Evolutionary conservation across 2,888 invertebrate species (phyloP), one percentile per base, ranked within the genome.

Genomic region (Papilio demoleus): DNA sequence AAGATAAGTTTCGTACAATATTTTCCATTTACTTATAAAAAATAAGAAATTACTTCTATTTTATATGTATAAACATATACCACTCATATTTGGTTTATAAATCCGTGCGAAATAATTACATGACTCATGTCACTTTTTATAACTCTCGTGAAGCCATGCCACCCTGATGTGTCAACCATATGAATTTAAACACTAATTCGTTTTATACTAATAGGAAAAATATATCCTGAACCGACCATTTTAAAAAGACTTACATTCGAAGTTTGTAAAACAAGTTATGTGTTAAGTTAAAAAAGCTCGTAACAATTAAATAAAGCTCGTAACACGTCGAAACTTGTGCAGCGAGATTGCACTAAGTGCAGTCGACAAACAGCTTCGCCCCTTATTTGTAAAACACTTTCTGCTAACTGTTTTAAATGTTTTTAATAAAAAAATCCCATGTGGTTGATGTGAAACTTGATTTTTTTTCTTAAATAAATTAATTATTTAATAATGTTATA

Each of bases 271-370:
- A 56, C 31, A 56, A 31, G 31, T 31, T 31, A 56, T n/a, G 53
- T 31, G 53, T 56, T 4, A 56, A 56, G 53, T 56, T 56, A 56
- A 31, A 56, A 56, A 56, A 53, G 53, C n/a, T 53, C 27, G 27
- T 53, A 53, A 53, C 53, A 53, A 53, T 53, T 53, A 53, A 31
- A 31, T 56, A 31, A 56, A 27, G 27, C 53, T 56, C 53, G 53
- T 56, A 31, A n/a, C 31, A 56, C 53, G 53, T 56, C 53, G 53
- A 56, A 56, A 56, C 53, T 56, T 56, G 53, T 56, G 53, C 53
- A 56, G 27, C 31, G 53, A 56, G 31, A 56, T 31, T 56, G 53
- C 53, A 56, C 53, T 56, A 56, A 31, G 17, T 17, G 53, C n/a
- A 27, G 24, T 50, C 50, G 27, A 50, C 50, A 53, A 53, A 53